Conservation (phyloP, 2,113 vertebrate species). For the Lampris incognitus region DNA sequence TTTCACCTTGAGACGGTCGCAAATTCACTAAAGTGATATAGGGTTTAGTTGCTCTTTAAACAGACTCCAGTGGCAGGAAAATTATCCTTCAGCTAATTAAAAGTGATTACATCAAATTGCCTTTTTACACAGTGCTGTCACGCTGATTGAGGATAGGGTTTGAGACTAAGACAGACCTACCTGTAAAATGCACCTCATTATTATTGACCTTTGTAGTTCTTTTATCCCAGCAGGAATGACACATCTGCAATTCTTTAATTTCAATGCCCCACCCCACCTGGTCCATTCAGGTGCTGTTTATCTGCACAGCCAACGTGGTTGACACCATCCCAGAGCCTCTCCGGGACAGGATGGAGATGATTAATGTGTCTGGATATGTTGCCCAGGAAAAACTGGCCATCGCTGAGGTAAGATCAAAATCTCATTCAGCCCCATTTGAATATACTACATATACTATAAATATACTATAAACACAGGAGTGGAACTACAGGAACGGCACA, state of each 20-base stretch:
- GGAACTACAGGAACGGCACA: no score
- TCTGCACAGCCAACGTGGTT: slow-evolving; percentile 94
- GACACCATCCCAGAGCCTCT: slow-evolving; percentile 98
- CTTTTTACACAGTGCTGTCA: no score
- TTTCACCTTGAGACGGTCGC: no score
- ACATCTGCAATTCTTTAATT: background rate
- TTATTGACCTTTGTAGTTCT: background rate
- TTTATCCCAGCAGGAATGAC: background rate
- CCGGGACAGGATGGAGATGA: slow-evolving; percentile 98
- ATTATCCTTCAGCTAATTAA: no score
- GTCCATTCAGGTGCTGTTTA: slow-evolving; percentile 90
- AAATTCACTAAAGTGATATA: no score
- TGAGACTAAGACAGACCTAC: background rate
- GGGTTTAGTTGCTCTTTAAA: no score
- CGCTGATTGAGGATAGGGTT: background rate
- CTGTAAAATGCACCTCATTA: background rate
- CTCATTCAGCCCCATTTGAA: background rate
- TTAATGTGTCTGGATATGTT: slow-evolving; percentile 96
- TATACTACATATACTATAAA: no score
- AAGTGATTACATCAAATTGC: background rate
- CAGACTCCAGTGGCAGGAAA: background rate
- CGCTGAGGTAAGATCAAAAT: slow-evolving; percentile 86
- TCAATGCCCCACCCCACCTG: background rate
- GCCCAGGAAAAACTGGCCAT: slow-evolving; percentile 97
- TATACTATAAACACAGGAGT: no score